Evolutionary conservation across 2,113 vertebrate species (phyloP), one percentile per base, ranked within the genome.

Genomic region (Camelus bactrianus): DNA sequence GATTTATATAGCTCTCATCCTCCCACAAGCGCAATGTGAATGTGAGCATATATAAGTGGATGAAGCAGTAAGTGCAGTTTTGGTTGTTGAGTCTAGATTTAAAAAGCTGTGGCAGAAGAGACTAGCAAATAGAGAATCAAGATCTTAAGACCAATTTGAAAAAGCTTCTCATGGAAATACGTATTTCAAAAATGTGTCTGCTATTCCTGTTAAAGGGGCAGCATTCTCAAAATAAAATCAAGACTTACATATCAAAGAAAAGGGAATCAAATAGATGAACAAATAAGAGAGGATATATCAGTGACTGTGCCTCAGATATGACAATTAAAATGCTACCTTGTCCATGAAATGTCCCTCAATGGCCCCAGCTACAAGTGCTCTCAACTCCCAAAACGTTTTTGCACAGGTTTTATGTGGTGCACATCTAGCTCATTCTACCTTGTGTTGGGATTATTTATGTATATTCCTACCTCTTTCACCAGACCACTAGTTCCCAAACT

Each of bases 1-100:
- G 92, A 95, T 97, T 96, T 97, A 96, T 96, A 92, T 90, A 97
- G 83, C 65, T 95, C 58, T 96, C 52, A 91, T 94, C 94, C 77
- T 97, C 87, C 95, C 92, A 96, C 87, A 93, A 88, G 86, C 13
- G 1, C 95, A 93, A 54, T 70, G 62, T 92, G 93, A 82, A 94
- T 95, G 89, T 94, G 84, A 97, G 75, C 93, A 97, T 95, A 89
- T 80, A 79, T 89, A 96, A 98, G 80, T 80, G 15, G 26, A 92
- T 92, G 42, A 87, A 87, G 65, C 82, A 96, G 60, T 72, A 93
- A 95, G 93, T 92, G 92, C 75, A 79, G 52, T 73, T 94, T 92
- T 73, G 10, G 28, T 82, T 97, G 89, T 89, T n/a, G 93, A 95
- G 62, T 65, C 50, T 86, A 30, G 16, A 70, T 91, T 97, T 96